Conservation (phyloP, 2,888 invertebrate species). For the Panopea generosa region DNA sequence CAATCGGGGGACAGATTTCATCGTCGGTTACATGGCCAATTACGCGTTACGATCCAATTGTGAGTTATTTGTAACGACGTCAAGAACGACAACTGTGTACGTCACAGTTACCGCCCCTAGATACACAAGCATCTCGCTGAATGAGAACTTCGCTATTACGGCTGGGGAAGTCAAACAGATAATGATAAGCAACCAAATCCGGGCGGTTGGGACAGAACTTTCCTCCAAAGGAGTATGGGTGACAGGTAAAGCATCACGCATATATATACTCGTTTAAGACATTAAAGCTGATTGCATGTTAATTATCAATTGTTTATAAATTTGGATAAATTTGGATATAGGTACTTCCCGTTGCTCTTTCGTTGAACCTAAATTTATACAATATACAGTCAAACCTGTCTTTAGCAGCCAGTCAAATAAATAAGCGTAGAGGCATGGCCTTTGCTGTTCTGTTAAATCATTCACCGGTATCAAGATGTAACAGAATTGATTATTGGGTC, state of each 20-base stretch:
- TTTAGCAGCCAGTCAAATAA: no score
- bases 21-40: constrained; percentile 62
- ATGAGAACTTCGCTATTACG: constrained; percentile 50
- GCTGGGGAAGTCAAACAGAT: constrained; percentile 61
- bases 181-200: constrained; percentile 37
- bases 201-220: constrained; percentile 52
- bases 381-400: no score
- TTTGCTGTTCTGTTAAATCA: no score
- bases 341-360: no score
- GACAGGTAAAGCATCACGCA: no score
- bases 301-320: no score
- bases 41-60: constrained; percentile 21
- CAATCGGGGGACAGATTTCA: constrained; percentile 62
- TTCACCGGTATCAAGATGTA: no score
- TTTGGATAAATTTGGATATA: constrained; percentile 1
- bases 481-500: no score
- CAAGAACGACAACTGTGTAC: constrained; percentile 50
- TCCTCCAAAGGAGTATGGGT: constrained; percentile 62
- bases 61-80: constrained; percentile 66
- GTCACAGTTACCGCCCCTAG: constrained; percentile 58
- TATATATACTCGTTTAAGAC: neutral
- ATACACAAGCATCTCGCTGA: constrained; percentile 23
- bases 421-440: no score
- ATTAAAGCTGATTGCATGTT: no score
- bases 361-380: no score